Evolutionary conservation across 1,140 invertebrate genomes (phyloP), one percentile per base, ranked within the genome.

Genomic region (Rhopalosiphum maidis): DNA sequence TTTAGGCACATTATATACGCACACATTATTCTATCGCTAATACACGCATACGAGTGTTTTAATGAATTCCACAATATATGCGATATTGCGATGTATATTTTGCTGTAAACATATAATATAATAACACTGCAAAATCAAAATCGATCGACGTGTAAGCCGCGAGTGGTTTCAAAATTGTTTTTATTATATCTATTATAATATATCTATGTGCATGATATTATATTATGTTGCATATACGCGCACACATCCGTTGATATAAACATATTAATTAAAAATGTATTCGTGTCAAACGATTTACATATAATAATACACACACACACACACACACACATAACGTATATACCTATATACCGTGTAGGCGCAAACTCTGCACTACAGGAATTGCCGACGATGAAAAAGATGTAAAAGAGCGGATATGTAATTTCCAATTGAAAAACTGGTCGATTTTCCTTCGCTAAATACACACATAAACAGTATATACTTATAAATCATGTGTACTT

Each of bases 241-340:
- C 43, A 46, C 18, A 48, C 18, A 87, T 87, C 23, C 43, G 11
- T n/a, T 11, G 11, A 30, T 22, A 37, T 25, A 43, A 11, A 48
- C 11, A n/a, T n/a, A 87, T 46, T 87, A 87, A 87, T 46, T 87
- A 46, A 87, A 87, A 46, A 48, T 87, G 43, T 48, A 87, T 87
- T 43, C 2, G 43, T 87, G 85, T 35, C 85, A 87, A 87, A 87
- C 30, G 5, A 87, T 87, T 87, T 46, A 46, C 43, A 87, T 87
- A 46, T 30, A 35, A 46, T 86, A 46, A 68, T 18, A 68, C 30
- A 11, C 60, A 68, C 60, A 60, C 25, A 60, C 25, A 68, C 5
- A 68, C 30, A 11, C 60, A 68, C 60, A 60, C 25, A 60, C 25
- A 60, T 9, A 51, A 60, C 23, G 25, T 9, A 30, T 15, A 55